These are phyloP conservation scores for Sinotaia quadrata DNA, from an alignment of 2,888 invertebrate species.

Conservation along the genomic window DNA sequence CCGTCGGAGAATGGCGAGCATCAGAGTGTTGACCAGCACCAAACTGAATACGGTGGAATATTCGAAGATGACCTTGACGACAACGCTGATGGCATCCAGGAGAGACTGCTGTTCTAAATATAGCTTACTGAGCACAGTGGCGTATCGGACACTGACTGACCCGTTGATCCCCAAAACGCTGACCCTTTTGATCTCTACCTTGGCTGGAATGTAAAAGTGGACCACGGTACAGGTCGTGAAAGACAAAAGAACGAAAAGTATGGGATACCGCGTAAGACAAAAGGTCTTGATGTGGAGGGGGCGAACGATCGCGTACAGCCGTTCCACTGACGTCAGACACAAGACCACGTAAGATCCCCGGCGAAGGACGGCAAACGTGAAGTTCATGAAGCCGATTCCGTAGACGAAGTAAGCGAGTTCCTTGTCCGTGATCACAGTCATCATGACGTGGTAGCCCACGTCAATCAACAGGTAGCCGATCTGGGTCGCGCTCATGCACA, in stretches of 20 bases:
- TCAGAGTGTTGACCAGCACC: not conserved
- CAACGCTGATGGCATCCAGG: not conserved
- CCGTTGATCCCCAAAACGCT: no score
- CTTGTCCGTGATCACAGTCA: no score
- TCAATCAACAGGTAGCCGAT: slow-evolving; percentile 1
- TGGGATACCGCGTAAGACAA: not conserved
- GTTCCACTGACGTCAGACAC: slow-evolving; percentile 12
- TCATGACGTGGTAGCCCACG: not conserved
- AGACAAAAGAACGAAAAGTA: not conserved
- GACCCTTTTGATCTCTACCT: not conserved
- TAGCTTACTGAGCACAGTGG: no score
- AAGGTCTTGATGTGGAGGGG: slow-evolving; percentile 14
- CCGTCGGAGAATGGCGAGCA: not conserved
- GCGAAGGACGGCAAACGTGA: not conserved
- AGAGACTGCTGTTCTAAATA: no score
- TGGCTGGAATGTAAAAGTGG: slow-evolving; percentile 8
- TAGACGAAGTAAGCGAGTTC: slow-evolving; percentile 6
- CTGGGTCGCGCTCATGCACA: slow-evolving; percentile 9
- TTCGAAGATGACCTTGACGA: not conserved
- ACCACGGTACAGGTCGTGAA: not conserved
- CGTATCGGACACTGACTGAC: no score
- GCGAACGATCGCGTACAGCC: slow-evolving; percentile 14
- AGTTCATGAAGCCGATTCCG: slow-evolving; percentile 6
- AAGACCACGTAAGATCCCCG: slow-evolving; percentile 6
- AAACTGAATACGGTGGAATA: not conserved